A percentile compares a stretch with the other conserved stretches of the same genome.
Evolutionary conservation across 2,888 invertebrate species (phyloP).

Genomic region (Eupithecia vulgata): DNA sequence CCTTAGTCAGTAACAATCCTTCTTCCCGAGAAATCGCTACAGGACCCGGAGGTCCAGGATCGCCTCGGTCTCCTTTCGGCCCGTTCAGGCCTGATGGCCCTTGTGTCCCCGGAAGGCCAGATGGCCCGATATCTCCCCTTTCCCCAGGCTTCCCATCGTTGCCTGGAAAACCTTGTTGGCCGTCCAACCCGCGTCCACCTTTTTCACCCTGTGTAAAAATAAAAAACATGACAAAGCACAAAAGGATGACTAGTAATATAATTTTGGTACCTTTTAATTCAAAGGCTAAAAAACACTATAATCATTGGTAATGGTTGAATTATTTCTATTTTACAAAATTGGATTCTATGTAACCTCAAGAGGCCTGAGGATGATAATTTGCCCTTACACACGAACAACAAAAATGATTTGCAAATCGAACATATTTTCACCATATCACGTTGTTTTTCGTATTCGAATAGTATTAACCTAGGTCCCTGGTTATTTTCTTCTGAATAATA

Average conservation of each 20-base stretch:
- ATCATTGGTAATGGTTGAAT: neutral
- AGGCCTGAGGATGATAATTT: too few relatives aligned
- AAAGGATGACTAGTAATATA: neutral
- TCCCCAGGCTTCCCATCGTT: slow-evolving; percentile 86
- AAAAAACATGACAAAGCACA: slow-evolving; percentile 1
- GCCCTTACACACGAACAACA: too few relatives aligned
- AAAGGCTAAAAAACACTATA: neutral
- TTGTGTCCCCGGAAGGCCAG: slow-evolving; percentile 88
- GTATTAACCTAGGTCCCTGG: too few relatives aligned
- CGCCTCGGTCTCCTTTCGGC: slow-evolving; percentile 88
- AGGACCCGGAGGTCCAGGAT: slow-evolving; percentile 88
- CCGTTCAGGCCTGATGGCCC: slow-evolving; percentile 87
- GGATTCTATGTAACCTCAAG: neutral
- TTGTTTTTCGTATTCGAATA: too few relatives aligned
- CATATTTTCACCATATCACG: too few relatives aligned
- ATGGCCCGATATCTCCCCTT: slow-evolving; percentile 88
- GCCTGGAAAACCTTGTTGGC: slow-evolving; percentile 87
- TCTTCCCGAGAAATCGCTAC: slow-evolving; percentile 85
- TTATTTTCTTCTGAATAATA: too few relatives aligned
- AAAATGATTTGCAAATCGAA: too few relatives aligned
- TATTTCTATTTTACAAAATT: neutral
- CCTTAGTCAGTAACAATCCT: slow-evolving; percentile 84
- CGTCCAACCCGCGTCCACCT: slow-evolving; percentile 87
- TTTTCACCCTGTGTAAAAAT: slow-evolving; percentile 81
- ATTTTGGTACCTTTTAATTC: neutral